Evolutionary conservation across 1,140 invertebrate species (phyloP), one percentile per base, ranked within the genome.

Genomic region (Drosophila subobscura): DNA sequence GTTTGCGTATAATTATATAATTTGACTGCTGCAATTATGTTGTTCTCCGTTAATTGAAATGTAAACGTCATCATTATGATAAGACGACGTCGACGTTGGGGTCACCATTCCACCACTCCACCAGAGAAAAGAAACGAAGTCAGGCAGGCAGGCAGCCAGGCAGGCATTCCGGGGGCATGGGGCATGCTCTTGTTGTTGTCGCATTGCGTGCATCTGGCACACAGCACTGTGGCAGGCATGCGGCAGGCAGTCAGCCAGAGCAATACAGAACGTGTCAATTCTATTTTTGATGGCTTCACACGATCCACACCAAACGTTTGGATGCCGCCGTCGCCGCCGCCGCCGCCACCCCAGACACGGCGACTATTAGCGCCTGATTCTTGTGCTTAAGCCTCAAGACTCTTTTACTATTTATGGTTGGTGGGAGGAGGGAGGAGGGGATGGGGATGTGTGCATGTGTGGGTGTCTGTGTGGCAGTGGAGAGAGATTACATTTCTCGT

Each of bases 21-120:
- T 85, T 85, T 86, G 81, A 86, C 81, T 85, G 80, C 81, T 80
- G 81, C 81, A 85, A 85, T 85, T 85, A 80, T 85, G 81, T 80
- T 85, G 81, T 85, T 86, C 68, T 46, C 55, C 77, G 81, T 86
- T 85, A 85, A 85, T 85, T 85, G 81, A 85, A 85, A 85, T 85
- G 81, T 85, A 85, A 85, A 86, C 81, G 81, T 85, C 81, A 85
- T 85, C 81, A 86, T 85, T 86, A 74, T 74, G 80, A 80, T 85
- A 85, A 85, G 81, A 77, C 51, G 76, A 79, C 76, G 49, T 61
- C 25, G 76, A 79, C 71, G 49, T 65, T 16, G 54, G 54, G 66
- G 45, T 46, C 63, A 41, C 42, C 50, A 68, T 41, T 56, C 20
- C 41, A 22, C 16, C 49, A 20, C 14, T 51, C 65, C 33, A 50